phyloP scores from a whole-genome alignment of 2,888 invertebrate species.

The Idaea aversata region DNA sequence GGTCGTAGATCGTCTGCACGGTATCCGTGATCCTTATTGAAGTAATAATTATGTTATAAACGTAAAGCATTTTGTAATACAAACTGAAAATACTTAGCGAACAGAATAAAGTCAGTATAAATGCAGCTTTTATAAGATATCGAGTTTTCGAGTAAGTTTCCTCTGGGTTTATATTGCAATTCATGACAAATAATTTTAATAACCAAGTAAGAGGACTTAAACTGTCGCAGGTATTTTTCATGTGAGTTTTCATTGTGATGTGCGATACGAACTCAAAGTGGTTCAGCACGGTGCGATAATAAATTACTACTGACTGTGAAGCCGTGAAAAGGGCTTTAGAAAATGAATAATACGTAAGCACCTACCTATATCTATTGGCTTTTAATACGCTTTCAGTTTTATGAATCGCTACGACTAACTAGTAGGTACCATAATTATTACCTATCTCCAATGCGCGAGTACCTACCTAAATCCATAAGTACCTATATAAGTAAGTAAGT shows the following conservation, averaged over 20 bases:
- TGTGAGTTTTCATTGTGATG: constrained; percentile 10
- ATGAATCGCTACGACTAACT: no score
- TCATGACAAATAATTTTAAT: constrained; percentile 49
- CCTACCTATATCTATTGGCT: not conserved
- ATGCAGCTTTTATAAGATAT: constrained; percentile 12
- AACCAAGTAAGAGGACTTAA: constrained; percentile 41
- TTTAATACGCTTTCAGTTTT: not conserved
- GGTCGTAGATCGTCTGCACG: constrained; percentile 53
- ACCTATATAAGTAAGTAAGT: no score
- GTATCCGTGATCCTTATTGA: constrained; percentile 56
- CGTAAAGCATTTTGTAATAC: constrained; percentile 44
- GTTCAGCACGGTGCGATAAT: not conserved
- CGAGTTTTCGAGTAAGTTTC: constrained; percentile 10
- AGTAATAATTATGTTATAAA: constrained; percentile 34
- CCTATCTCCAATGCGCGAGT: no score
- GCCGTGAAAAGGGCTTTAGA: not conserved
- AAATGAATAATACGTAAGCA: not conserved
- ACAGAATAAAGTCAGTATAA: constrained; percentile 32
- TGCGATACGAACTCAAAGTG: constrained; percentile 1
- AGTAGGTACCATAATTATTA: no score
- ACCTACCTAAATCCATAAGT: no score
- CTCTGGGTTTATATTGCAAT: constrained; percentile 29
- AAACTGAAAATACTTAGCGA: constrained; percentile 38
- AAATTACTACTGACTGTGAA: not conserved
- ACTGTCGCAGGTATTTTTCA: constrained; percentile 28